phyloP scores from a whole-genome alignment of 2,888 invertebrate genomes.

The Lasioglossum vierecki region DNA sequence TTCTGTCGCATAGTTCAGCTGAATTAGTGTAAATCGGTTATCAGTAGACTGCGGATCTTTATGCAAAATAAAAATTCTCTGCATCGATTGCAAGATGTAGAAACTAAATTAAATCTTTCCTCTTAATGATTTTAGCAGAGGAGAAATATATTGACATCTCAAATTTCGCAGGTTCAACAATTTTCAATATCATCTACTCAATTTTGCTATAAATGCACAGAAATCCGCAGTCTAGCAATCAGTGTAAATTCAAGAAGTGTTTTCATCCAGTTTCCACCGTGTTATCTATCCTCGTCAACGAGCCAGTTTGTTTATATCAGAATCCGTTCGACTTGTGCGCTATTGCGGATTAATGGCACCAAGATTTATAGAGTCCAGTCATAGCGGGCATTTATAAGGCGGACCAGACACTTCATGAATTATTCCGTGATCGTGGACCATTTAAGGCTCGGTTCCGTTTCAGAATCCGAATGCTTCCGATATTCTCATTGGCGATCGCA shows the following conservation, averaged over 20 bases:
- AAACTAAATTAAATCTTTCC: no score
- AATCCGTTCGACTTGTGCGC: background rate
- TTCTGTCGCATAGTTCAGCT: no score
- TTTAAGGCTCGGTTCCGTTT: slow-evolving; percentile 6
- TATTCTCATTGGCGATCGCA: slow-evolving; percentile 8
- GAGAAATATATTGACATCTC: no score
- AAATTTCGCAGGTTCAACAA: no score
- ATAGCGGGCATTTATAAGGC: slow-evolving; percentile 3
- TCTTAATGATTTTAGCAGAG: no score
- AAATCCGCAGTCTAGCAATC: no score
- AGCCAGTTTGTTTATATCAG: background rate
- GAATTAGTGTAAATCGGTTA: no score
- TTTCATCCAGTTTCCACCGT: background rate
- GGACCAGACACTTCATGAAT: slow-evolving; percentile 4
- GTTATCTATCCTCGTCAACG: background rate
- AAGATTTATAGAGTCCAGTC: background rate
- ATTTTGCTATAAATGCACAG: no score
- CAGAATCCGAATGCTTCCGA: background rate
- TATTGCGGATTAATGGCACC: background rate
- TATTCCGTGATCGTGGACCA: slow-evolving; percentile 15
- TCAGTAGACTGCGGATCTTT: no score
- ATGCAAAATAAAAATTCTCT: no score
- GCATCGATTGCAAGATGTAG: no score
- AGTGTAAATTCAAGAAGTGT: background rate
- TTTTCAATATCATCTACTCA: no score